Percentiles rank a stretch among this genome's conserved stretches.
Conservation (phyloP, 2,797 vertebrate species). For the Tiaroga cobitis region DNA sequence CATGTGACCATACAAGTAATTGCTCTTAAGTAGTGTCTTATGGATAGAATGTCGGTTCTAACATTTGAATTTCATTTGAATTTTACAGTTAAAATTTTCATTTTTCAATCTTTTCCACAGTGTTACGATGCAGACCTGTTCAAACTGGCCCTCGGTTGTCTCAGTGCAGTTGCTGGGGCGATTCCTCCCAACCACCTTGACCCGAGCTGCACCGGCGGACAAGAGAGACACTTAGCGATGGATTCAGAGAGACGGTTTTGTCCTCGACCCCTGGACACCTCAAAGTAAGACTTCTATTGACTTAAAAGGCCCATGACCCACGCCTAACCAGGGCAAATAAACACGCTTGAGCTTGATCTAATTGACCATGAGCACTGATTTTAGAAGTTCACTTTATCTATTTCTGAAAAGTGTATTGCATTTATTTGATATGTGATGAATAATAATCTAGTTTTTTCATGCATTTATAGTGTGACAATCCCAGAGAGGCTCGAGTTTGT, state of each 20-base stretch:
- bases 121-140: constrained; percentile 87
- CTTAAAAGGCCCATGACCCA: not conserved
- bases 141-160: constrained; percentile 84
- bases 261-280: constrained; percentile 90
- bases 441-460: constrained; percentile 12
- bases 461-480: constrained; percentile 80
- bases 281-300: constrained; percentile 78
- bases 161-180: constrained; percentile 87
- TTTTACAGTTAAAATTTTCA: not conserved
- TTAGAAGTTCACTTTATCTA: not conserved
- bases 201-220: constrained; percentile 79
- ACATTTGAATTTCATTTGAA: no score
- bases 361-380: not conserved
- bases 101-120: constrained; percentile 66
- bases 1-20: not conserved
- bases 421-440: not conserved
- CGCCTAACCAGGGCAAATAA: not conserved
- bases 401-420: not conserved
- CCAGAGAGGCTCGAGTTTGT: constrained; percentile 91
- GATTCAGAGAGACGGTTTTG: constrained; percentile 89
- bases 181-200: constrained; percentile 92
- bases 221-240: constrained; percentile 83
- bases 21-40: not conserved
- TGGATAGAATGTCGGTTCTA: not conserved
- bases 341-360: not conserved